These are phyloP conservation scores for Epinotia demarniana DNA, from an alignment of 2,888 invertebrate species.

Conservation along the genomic window DNA sequence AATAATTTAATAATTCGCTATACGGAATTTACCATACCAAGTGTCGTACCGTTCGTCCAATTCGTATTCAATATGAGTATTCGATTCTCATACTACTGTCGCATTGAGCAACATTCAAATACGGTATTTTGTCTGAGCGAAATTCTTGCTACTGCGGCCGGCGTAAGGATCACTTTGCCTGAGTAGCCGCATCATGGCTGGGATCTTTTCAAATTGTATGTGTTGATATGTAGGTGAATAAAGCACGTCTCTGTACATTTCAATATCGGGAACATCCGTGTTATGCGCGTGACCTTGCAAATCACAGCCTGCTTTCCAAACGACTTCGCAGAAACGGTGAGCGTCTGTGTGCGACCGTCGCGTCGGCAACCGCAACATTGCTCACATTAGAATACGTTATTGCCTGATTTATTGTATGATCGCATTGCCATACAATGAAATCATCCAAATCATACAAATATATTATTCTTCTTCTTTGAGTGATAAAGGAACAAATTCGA, in stretches of 20 bases:
- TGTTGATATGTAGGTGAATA: conserved; percentile 84
- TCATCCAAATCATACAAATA: no score
- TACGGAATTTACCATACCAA: conserved; percentile 83
- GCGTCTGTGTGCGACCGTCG: conserved; percentile 76
- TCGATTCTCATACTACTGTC: conserved; percentile 83
- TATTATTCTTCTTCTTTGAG: not conserved
- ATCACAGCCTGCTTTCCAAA: conserved; percentile 85
- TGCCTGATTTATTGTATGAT: conserved; percentile 29
- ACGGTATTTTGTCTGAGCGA: conserved; percentile 65
- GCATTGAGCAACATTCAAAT: conserved; percentile 78
- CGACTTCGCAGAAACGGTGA: conserved; percentile 81
- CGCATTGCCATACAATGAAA: conserved; percentile 2
- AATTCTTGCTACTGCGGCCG: conserved; percentile 63
- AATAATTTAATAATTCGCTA: conserved; percentile 85
- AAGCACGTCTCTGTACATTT: conserved; percentile 83
- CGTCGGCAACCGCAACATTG: conserved; percentile 52
- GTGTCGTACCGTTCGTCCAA: conserved; percentile 81
- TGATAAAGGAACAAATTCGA: not conserved
- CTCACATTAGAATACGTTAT: conserved; percentile 47
- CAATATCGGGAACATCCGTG: conserved; percentile 85
- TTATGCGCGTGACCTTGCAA: conserved; percentile 85
- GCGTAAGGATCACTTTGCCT: conserved; percentile 69
- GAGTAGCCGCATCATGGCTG: conserved; percentile 59
- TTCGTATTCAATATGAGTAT: conserved; percentile 84
- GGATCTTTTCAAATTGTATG: conserved; percentile 79